Evolutionary conservation across 2,113 vertebrate species (phyloP).

Genomic region (Cyprinodon variegatus): DNA sequence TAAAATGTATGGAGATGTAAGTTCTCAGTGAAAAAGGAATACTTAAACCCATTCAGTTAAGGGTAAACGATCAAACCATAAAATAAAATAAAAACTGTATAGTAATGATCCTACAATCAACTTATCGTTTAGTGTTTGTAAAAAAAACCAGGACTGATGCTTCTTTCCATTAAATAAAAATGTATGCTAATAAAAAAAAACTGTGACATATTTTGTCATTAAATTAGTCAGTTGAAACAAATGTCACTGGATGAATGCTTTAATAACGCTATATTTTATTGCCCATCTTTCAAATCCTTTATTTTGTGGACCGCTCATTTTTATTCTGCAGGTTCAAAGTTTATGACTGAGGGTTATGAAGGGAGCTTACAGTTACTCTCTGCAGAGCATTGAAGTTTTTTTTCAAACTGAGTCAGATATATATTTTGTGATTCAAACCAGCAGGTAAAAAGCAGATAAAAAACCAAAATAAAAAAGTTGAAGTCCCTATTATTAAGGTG

Average conservation of each 20-base stretch:
- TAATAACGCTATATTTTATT: not conserved
- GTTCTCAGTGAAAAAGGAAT: not conserved
- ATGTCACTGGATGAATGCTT: not conserved
- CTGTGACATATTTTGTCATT: not conserved
- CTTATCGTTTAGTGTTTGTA: conserved; percentile 1
- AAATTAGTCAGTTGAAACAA: no score
- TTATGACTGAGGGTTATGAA: not conserved
- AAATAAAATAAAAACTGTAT: conserved; percentile 28
- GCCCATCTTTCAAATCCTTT: not conserved
- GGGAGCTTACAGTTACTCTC: not conserved
- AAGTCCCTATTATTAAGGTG: not conserved
- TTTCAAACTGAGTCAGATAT: not conserved
- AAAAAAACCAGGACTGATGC: not conserved
- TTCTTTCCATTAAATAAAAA: not conserved
- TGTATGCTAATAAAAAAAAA: not conserved
- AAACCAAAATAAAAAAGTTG: not conserved
- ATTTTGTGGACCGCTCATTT: not conserved
- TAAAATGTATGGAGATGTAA: not conserved
- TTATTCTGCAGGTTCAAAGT: not conserved
- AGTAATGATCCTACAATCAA: conserved; percentile 23
- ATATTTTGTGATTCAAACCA: not conserved
- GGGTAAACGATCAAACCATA: conserved; percentile 9
- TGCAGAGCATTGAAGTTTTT: not conserved
- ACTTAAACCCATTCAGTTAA: conserved; percentile 1
- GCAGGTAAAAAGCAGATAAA: not conserved